Evolutionary conservation across 2,113 vertebrate species (phyloP), one percentile per base, ranked within the genome.

Genomic region (Turnix velox): DNA sequence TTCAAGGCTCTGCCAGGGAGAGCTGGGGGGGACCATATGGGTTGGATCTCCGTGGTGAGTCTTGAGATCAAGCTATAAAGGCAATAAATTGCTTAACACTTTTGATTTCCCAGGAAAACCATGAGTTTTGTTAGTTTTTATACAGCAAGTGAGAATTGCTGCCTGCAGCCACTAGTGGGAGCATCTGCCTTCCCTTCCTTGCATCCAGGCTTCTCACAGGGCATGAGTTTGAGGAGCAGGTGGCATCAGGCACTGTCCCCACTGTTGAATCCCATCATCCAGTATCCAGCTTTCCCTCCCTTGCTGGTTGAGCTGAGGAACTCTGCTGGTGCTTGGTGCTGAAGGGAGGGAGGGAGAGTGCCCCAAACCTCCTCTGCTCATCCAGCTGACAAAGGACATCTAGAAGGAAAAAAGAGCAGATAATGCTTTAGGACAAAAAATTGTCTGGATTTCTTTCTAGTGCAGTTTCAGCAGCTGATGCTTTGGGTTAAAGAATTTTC

Each of bases 221-320:
- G 28, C 7, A 4, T 40, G 8, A 0, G 0, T 81, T 63, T 31
- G 48, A 57, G 55, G 40, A 51, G 24, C 1, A 1, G 42, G 7
- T 33, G n/a, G 31, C n/a, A 7, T 2, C 80, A 57, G 51, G n/a
- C 62, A 42, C 20, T 43, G 48, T 9, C 30, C 51, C 37, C 31
- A 9, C 30, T 57, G 33, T 10, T 40, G 42, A 18, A 7, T 11
- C 4, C 12, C 45, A 57, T n/a, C 46, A 22, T 35, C 25, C 54
- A 28, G 7, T 28, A 48, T 57, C n/a, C 37, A 31, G 55, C 37
- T 20, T 65, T 58, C 12, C 15, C 59, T 39, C 19, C 12, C 18
- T 15, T 59, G 35, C 52, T 0, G 0, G 12, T 12, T 25, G 11
- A 83, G 35, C 39, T 30, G 20, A 8, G 33, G 30, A 42, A 35